Conservation (phyloP, 2,113 vertebrate species). For the Andinoacara biseriatus region DNA sequence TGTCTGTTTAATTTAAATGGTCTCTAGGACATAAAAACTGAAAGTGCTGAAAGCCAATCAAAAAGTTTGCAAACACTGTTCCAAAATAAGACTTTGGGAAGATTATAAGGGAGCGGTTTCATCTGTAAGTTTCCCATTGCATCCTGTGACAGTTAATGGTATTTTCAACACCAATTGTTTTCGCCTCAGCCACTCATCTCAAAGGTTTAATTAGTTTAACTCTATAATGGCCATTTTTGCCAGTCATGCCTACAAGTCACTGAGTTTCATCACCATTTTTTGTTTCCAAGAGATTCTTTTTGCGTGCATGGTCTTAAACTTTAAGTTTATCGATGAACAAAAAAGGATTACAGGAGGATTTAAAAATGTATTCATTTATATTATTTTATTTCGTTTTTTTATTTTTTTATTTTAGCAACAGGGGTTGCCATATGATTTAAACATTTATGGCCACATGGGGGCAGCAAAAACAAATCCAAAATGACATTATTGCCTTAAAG, state of each 20-base stretch:
- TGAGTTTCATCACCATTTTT: neutral
- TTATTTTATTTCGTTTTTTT: too few relatives aligned
- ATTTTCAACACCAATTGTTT: neutral
- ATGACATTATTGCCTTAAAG: neutral
- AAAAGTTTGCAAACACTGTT: neutral
- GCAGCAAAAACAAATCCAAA: neutral
- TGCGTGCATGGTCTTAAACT: neutral
- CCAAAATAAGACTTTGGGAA: neutral
- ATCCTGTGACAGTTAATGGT: neutral
- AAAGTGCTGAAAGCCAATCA: neutral
- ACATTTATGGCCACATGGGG: neutral
- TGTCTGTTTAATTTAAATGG: rapidly evolving
- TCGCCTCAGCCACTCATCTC: neutral
- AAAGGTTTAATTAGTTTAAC: neutral
- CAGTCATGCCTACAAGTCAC: neutral
- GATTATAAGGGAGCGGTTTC: neutral
- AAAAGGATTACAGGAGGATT: too few relatives aligned
- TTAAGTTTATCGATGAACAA: too few relatives aligned
- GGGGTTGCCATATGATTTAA: too few relatives aligned
- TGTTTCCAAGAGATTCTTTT: neutral
- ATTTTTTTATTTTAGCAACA: too few relatives aligned
- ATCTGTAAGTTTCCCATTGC: neutral
- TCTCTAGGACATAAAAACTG: neutral
- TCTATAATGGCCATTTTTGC: neutral
- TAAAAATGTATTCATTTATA: too few relatives aligned